Evolutionary conservation across 2,797 vertebrate genomes (phyloP).

Genomic region (Coregonus suidteri): DNA sequence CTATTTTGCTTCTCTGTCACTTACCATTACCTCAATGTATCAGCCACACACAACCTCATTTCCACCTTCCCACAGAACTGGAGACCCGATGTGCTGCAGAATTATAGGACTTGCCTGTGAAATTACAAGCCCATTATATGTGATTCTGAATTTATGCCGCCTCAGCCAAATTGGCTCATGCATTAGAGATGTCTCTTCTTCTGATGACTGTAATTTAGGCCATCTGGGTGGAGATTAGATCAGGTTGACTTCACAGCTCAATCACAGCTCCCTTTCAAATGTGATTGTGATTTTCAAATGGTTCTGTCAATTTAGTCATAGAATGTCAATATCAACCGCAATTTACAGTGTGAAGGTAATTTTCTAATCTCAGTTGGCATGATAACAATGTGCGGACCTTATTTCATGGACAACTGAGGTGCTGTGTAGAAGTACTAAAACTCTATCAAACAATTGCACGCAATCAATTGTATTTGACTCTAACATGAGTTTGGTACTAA

Average conservation of each 20-base stretch:
- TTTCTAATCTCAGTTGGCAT: conserved; percentile 2
- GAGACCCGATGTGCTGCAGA: not conserved
- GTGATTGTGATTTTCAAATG: conserved; percentile 10
- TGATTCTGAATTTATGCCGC: not conserved
- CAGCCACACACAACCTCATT: not conserved
- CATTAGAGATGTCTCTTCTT: not conserved
- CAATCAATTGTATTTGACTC: not conserved
- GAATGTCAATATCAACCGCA: not conserved
- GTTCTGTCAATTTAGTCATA: conserved; percentile 6
- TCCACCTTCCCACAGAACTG: conserved; percentile 2
- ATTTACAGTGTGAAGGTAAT: not conserved
- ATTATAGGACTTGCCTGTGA: conserved; percentile 3
- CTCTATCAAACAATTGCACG: not conserved
- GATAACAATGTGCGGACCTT: not conserved
- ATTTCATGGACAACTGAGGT: not conserved
- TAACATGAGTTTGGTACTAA: not conserved
- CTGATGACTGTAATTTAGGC: conserved; percentile 18
- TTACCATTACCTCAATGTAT: not conserved
- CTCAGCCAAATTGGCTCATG: not conserved
- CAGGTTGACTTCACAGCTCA: conserved; percentile 20
- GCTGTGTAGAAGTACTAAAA: not conserved
- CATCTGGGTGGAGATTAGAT: conserved; percentile 11
- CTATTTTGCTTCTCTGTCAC: not conserved
- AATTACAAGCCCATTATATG: conserved; percentile 25
- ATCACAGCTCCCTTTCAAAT: not conserved